Base-by-base conservation (phyloP, 2,888 invertebrate genomes). In the Eulithis testata region DNA sequence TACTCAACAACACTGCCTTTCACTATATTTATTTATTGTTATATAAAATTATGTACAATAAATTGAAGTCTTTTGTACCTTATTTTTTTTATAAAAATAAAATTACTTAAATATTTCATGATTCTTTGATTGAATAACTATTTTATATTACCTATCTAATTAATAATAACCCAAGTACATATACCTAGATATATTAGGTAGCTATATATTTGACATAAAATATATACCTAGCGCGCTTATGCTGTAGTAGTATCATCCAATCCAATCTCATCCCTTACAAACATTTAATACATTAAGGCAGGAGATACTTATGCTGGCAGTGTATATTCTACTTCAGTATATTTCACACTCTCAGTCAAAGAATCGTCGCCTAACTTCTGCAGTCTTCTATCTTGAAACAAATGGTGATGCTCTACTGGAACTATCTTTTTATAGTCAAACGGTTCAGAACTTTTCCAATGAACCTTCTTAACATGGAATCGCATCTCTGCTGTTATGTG, bases 21-120 rank as follows among this genome's bases (percentile, higher is more conserved):
- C 70, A 67, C 65, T 53, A 73, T 71, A 77, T 75, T 76, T 71
- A 77, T 75, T 76, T 75, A 75, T 72, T 77, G 67, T 73, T 73
- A 64, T 66, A 43, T 65, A 63, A 58, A 68, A 71, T 73, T 73
- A 72, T 72, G 57, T 76, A 63, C 72, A 74, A 70, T 47, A 62
- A 62, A 61, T 67, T 75, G 74, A 81, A 83, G 83, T 86, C 85
- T 87, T 88, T 88, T 89, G 87, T 89, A 89, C 87, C 87, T 88
- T 86, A 60, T 63, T 86, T 88, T 87, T 80, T 82, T 80, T 75
- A 80, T 80, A 81, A 85, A 82, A 55, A 61, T 53, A 40, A 58
- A n/a, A 51, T 59, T 59, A 58, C 11, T 1, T 11, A 44, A 21
- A 31, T 36, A 9, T 55, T 66, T 56, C 31, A 49, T 14, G 14